These are phyloP conservation scores for Semaprochilodus insignis DNA, from an alignment of 2,797 vertebrate species.

Conservation along the genomic window DNA sequence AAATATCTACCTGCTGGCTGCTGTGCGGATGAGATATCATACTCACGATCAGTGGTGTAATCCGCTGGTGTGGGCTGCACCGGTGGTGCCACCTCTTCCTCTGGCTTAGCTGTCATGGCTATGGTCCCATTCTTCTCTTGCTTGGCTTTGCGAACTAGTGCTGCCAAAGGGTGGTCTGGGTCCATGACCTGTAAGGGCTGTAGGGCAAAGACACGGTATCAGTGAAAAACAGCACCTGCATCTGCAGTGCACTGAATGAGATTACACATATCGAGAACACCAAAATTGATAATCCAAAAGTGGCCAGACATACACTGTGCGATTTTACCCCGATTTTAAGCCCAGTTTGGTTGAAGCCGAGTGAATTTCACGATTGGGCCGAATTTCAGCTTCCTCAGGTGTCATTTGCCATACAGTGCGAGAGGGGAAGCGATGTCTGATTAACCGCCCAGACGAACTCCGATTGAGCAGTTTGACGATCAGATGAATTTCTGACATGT, in stretches of 20 bases:
- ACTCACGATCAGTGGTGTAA: slow-evolving; percentile 93
- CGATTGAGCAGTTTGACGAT: too few relatives aligned
- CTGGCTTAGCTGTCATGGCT: slow-evolving; percentile 62
- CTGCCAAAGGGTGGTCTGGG: slow-evolving; percentile 94
- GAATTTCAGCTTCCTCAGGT: too few relatives aligned
- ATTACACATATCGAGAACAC: neutral
- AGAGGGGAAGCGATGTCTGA: too few relatives aligned
- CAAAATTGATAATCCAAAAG: too few relatives aligned
- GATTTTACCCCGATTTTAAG: too few relatives aligned
- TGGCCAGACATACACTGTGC: too few relatives aligned
- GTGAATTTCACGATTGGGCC: too few relatives aligned
- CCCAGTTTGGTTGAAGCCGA: too few relatives aligned
- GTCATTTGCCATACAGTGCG: too few relatives aligned
- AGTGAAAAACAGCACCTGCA: neutral
- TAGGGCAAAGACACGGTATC: slow-evolving; percentile 45
- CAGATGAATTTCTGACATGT: too few relatives aligned
- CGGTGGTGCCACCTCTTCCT: slow-evolving; percentile 66
- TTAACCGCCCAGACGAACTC: too few relatives aligned
- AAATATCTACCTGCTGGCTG: neutral
- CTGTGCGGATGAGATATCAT: slow-evolving; percentile 2
- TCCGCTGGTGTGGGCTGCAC: slow-evolving; percentile 75
- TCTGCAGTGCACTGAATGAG: neutral
- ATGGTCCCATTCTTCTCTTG: slow-evolving; percentile 83
- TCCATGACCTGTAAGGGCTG: slow-evolving; percentile 96
- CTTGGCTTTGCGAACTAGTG: slow-evolving; percentile 88